Base-by-base conservation (phyloP, 2,888 invertebrate species). In the Rhagonycha lutea region DNA sequence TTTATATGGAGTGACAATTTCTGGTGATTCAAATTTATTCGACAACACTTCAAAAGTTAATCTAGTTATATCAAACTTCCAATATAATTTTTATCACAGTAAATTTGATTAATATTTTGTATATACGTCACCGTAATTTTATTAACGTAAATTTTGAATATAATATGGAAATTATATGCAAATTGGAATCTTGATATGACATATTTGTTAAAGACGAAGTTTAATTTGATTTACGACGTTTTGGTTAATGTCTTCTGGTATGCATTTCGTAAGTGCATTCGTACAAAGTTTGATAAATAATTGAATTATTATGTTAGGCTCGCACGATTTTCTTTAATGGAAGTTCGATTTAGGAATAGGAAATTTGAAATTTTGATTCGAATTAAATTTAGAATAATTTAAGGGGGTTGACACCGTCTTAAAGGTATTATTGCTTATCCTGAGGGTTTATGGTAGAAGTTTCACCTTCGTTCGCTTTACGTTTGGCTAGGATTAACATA, bases 391-490 rank as follows among this genome's bases (percentile, higher is more conserved):
- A 60, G 69, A 74, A 71, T 75, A 65, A 65, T 65, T 65, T 26
- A 65, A 23, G 68, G 65, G 62, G 62, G 67, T 68, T 61, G 65
- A 61, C 65, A 75, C 18, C 74, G 68, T 75, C 74, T 75, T 71
- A 75, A 75, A 61, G 65, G 62, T 70, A 75, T 75, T 75, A 75
- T 68, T 61, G 14, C 32, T n/a, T 70, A 70, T 67, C 70, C 29
- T 61, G 24, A 32, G 14, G 24, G 67, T 62, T 71, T 70, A 62
- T 14, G 68, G 60, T 26, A 14, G 62, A 28, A 24, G 60, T 61
- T 68, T 62, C 24, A 62, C 32, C 68, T 68, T 67, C 18, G 60
- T 47, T 68, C 74, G 47, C 70, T 71, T 75, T 75, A 60, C 70
- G 61, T 70, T 61, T 47, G 71, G 61, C 29, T 24, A 65, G 68